Percentiles rank a stretch among this genome's conserved stretches.
These are phyloP conservation scores for Oligia strigilis DNA, from an alignment of 2,888 invertebrate species.

Conservation along the genomic window DNA sequence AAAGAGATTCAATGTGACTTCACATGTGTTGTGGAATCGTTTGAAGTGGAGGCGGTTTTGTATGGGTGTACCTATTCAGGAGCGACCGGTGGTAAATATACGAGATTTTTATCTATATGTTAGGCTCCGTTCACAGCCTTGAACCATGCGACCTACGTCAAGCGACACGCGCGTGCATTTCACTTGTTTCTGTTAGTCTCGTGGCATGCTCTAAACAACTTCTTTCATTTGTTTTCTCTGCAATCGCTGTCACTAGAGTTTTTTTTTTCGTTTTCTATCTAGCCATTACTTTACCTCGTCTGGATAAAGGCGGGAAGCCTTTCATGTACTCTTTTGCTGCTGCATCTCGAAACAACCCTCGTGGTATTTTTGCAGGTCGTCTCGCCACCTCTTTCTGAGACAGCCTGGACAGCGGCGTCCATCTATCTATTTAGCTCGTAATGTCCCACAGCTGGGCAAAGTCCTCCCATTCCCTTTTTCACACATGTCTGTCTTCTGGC, in stretches of 20 bases:
- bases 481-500: neutral
- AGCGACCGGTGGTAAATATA: neutral
- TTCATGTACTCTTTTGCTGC: neutral
- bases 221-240: neutral
- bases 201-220: neutral
- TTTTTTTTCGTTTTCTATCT: neutral
- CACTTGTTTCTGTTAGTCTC: neutral
- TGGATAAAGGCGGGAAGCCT: neutral
- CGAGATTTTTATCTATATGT: neutral
- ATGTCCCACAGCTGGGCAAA: neutral
- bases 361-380: neutral
- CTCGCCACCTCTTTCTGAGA: neutral
- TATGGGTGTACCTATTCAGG: slow-evolving; percentile 12
- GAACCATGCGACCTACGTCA: neutral
- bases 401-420: neutral
- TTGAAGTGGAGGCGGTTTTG: neutral
- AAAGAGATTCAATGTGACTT: slow-evolving; percentile 23
- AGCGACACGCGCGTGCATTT: neutral
- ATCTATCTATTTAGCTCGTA: neutral
- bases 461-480: neutral
- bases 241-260: neutral
- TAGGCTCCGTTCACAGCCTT: neutral
- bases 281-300: neutral
- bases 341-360: neutral
- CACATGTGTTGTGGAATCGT: slow-evolving; percentile 10